Evolutionary conservation across 2,888 invertebrate genomes (phyloP), one percentile per base, ranked within the genome.

Genomic region (Xestoiulus laeticollis): DNA sequence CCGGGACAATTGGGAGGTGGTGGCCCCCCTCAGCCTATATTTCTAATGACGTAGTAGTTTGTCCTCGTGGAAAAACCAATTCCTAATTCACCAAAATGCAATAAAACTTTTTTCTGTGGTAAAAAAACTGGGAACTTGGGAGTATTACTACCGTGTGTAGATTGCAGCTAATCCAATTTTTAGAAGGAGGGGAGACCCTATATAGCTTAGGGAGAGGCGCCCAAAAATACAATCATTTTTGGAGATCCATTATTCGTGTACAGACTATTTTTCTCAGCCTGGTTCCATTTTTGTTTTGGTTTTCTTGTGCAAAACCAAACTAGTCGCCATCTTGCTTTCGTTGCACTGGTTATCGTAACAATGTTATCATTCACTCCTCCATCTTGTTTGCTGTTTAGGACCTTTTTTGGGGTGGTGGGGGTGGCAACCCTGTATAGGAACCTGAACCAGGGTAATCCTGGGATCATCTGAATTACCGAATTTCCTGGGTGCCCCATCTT

Each of bases 11-110:
- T 14, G 78, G 78, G 78, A 30, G 78, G 78, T 78, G 78, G 78
- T 78, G 78, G 78, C 78, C 78, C 78, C 78, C 78, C 78, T 78
- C 78, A 78, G 78, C 78, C 78, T 78, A 78, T 78, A 78, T 78
- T 78, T 78, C 78, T 78, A 78, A 68, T 30, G 78, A 78, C 78
- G 78, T 78, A 78, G 78, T 78, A 30, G 78, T 78, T n/a, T 78
- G 78, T 26, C 68, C 78, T 0, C 78, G 78, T 30, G 30, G 78
- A 22, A 26, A 26, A 78, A 78, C 26, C 78, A 26, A 78, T 26
- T 78, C 78, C 78, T 78, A 78, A 78, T 78, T 78, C 78, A 78
- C 78, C 78, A 78, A 78, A 78, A 78, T 78, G 78, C 78, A 78
- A 78, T 78, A 78, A 78, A 48, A 48, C 78, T 78, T 78, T 78